phyloP scores from a whole-genome alignment of 2,113 vertebrate genomes.

The Vimba vimba region DNA sequence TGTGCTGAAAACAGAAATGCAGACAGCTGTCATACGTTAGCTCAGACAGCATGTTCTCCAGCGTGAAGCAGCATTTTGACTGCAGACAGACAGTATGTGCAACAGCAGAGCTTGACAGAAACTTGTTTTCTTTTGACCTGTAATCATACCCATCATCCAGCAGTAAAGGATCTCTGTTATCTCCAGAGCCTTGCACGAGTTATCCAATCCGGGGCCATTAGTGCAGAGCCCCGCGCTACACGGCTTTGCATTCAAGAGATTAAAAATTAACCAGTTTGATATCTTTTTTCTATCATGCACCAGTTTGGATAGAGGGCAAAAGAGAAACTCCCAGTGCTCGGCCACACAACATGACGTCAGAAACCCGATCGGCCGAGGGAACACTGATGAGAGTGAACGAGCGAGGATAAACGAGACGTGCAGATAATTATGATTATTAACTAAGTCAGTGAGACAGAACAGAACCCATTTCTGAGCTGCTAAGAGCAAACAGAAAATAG shows the following conservation, averaged over 20 bases:
- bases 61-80: conserved; percentile 1
- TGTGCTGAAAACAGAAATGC: conserved; percentile 20
- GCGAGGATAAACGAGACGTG: conserved; percentile 14
- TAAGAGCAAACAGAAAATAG: conserved; percentile 14
- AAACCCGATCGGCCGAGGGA: conserved; percentile 55
- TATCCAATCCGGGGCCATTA: conserved; percentile 68
- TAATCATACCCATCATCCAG: conserved; percentile 61
- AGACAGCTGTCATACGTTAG: conserved; percentile 3
- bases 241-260: conserved; percentile 64
- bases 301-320: conserved; percentile 39
- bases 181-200: conserved; percentile 56
- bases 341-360: conserved; percentile 49
- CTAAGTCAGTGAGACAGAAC: conserved; percentile 27
- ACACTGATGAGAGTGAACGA: conserved; percentile 26
- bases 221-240: conserved; percentile 52
- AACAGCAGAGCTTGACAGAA: conserved; percentile 31
- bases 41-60: conserved; percentile 11
- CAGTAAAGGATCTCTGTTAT: conserved; percentile 43
- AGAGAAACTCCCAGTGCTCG: conserved; percentile 41
- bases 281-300: conserved; percentile 54
- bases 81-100: conserved; percentile 28
- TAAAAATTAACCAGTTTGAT: conserved; percentile 71
- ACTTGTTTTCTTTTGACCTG: conserved; percentile 46
- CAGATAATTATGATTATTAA: conserved; percentile 48
- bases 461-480: not conserved